Evolutionary conservation across 2,113 vertebrate species (phyloP).

Genomic region (Triplophysa dalaica): DNA sequence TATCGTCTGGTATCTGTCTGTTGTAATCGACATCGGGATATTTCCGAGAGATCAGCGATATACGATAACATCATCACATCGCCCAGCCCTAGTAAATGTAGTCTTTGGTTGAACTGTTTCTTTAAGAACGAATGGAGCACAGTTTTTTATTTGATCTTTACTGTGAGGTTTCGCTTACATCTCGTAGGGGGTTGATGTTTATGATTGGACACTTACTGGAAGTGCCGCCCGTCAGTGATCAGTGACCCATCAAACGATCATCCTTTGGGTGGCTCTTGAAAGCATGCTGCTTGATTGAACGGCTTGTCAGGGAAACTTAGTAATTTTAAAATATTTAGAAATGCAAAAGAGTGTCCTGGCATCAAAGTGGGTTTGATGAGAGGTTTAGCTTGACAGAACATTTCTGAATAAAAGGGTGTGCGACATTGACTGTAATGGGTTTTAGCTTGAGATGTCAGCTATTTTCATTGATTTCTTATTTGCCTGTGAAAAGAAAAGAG

Average conservation of each 20-base stretch:
- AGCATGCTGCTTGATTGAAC: slow-evolving; percentile 4
- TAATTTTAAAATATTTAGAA: slow-evolving; percentile 35
- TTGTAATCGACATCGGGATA: too few relatives aligned
- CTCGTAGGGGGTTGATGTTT: slow-evolving; percentile 4
- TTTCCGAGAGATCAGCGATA: too few relatives aligned
- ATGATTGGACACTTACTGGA: neutral
- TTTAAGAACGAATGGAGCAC: neutral
- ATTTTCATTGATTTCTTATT: slow-evolving; percentile 38
- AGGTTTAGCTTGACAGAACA: slow-evolving; percentile 28
- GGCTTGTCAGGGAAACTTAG: slow-evolving; percentile 30
- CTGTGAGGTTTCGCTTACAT: neutral
- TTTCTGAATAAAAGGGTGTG: slow-evolving; percentile 22
- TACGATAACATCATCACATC: too few relatives aligned
- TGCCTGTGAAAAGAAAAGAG: slow-evolving; percentile 13
- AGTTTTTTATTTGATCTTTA: neutral
- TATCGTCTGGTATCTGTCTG: too few relatives aligned
- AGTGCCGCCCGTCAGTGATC: neutral
- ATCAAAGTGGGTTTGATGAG: slow-evolving; percentile 25
- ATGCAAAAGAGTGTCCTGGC: slow-evolving; percentile 26
- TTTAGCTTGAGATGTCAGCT: slow-evolving; percentile 5
- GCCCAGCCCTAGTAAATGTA: too few relatives aligned
- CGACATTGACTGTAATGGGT: slow-evolving; percentile 29
- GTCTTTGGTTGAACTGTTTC: too few relatives aligned
- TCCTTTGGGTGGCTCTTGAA: slow-evolving; percentile 9
- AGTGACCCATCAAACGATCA: slow-evolving; percentile 3